Base-by-base conservation (phyloP, 2,113 vertebrate genomes). In the Semnornis frantzii region DNA sequence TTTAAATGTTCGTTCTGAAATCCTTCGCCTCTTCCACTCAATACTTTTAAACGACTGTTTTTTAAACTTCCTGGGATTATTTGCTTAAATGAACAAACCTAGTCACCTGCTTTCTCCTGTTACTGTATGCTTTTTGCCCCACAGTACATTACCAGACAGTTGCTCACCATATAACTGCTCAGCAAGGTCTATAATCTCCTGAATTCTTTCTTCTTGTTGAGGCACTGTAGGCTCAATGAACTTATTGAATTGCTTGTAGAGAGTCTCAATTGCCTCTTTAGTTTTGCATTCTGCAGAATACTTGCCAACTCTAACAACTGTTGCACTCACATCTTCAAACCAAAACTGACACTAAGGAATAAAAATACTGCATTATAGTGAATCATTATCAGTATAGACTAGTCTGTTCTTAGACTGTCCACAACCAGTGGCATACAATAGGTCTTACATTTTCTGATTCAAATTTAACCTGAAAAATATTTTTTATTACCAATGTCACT, bases 211-310 rank as follows among this genome's bases (percentile, higher is more conserved):
- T 91, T 99, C 98, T 97, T 99, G 99, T 86, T 99, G 97, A 58
- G 98, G 98, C 18, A 99, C 92, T 2, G 98, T 96, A 20, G 99
- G 98, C 58, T 97, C 97, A 25, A 99, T 96, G 58, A 98, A 99
- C 83, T 98, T 99, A 64, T 98, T 98, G 96, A 99, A 99, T 92
- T 99, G 99, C 70, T 97, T 98, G 89, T 97, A 95, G 50, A 99
- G 98, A 37, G 95, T 97, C 23, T 97, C 97, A 84, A 99, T 97
- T 21, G 98, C 98, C 89, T 98, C 98, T 17, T 93, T 98, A 30
- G 98, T 99, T 94, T 98, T 97, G 82, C 99, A 99, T 90, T 98
- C 97, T 3, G 97, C 96, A 48, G 98, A 99, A 78, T 98, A 99
- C 89, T 97, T 98, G 30, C 96, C 96, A 68, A 99, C 99, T 79